Base-by-base conservation (phyloP, 2,113 vertebrate genomes). In the Stomatorhinus ivindoensis region DNA sequence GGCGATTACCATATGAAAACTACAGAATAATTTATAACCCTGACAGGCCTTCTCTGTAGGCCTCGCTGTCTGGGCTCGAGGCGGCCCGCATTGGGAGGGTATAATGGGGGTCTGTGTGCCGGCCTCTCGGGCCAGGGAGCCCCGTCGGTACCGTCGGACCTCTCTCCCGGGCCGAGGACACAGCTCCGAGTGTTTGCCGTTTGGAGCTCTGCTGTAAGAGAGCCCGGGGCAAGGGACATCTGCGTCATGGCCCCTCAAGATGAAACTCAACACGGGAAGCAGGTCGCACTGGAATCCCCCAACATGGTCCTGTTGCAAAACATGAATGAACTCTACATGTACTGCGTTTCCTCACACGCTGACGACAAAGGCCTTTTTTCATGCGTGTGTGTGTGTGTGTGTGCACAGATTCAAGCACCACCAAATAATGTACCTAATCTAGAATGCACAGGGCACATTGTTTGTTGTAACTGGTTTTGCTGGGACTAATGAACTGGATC, bases 1-100 rank as follows among this genome's bases (percentile, higher is more conserved):
- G 93, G 94, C 90, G 88, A 94, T 93, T 92, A 93, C 90, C 93
- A 94, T 89, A 92, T 95, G 94, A 95, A 96, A 94, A 92, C 95
- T 50, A 3, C 88, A 31, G 89, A 89, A 91, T 90, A 93, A 94
- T 93, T 92, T 93, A 92, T 91, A 93, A 90, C 21, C 87, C 93
- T 95, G 47, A 95, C 92, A 94, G 93, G 92, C 91, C 92, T 91
- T 92, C 91, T 91, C 88, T 92, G 93, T 91, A 91, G 94, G 93
- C 90, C 89, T 92, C 46, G 93, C 91, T 93, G 93, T 92, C 89
- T 90, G 83, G 39, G 87, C 89, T 92, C 84, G 91, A 93, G 91
- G 90, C n/a, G 46, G 76, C 44, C 90, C 92, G 92, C 94, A 94
- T 93, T 91, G 92, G 92, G 90, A 90, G 91, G 89, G 86, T 91